Evolutionary conservation across 2,113 vertebrate species (phyloP), one percentile per base, ranked within the genome.

Genomic region (Boleophthalmus pectinirostris): DNA sequence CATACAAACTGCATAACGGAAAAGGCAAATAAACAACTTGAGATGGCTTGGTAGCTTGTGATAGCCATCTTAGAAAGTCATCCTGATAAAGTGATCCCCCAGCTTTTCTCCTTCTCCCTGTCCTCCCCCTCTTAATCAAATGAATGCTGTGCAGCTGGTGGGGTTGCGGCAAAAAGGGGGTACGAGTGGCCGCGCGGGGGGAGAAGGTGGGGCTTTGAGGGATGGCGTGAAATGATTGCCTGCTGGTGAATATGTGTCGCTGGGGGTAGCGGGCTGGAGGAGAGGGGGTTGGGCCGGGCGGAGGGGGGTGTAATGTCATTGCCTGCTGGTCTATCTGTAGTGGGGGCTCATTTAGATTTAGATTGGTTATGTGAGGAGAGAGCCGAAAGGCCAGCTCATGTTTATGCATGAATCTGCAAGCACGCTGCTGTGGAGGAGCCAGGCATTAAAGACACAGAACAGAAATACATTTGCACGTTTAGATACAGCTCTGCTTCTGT

Each of bases 331-430:
- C 91, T 92, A 92, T 93, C 87, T 90, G 88, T 91, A 90, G 89
- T 88, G 89, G 90, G 87, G 91, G 89, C 90, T 92, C 90, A 91
- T 92, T 89, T 91, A 91, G 91, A 91, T 91, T 93, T 93, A 93
- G 92, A 93, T 92, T 92, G 92, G 92, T 93, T 94, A 91, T 94
- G 93, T 92, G 94, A 93, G 92, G 93, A 91, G 90, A 91, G 93
- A 90, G 89, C 88, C 90, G 91, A 92, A 93, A 93, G 90, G 93
- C 93, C 89, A 92, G 87, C 92, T 94, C 91, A 94, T 94, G 93
- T 94, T 94, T 94, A 94, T 94, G 92, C 92, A 94, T 94, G 91
- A 93, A 83, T 89, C 88, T 86, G 79, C 87, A 85, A 91, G 88
- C 90, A 85, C 83, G 77, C 85, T 86, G 83, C 88, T 71, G 79